These are phyloP conservation scores for Sitobion miscanthi DNA, from an alignment of 1,140 invertebrate species.

Conservation along the genomic window DNA sequence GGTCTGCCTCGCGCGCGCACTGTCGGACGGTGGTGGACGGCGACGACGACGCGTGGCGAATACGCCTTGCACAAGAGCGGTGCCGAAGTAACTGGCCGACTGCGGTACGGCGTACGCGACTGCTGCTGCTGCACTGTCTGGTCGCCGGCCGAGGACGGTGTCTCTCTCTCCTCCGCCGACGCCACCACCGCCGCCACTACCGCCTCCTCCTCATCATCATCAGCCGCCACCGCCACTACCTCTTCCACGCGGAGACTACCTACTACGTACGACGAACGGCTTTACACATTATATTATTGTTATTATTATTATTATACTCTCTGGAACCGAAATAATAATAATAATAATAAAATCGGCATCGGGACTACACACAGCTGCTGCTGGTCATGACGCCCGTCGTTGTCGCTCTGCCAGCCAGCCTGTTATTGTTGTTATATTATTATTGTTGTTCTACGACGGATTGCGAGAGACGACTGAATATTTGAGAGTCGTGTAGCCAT, in stretches of 20 bases:
- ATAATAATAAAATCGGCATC: conserved; percentile 1
- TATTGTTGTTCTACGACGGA: background rate
- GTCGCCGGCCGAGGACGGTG: conserved; percentile 41
- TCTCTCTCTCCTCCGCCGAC: background rate
- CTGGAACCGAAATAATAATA: background rate
- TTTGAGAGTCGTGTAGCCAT: background rate
- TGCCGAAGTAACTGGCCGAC: conserved; percentile 1
- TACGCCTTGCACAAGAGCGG: background rate
- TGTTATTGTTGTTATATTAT: background rate
- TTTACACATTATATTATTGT: background rate
- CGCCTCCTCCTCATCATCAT: no score
- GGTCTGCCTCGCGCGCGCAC: background rate
- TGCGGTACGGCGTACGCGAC: background rate
- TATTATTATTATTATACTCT: background rate
- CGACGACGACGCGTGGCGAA: background rate
- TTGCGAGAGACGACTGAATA: background rate
- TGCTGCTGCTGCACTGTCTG: conserved; percentile 18
- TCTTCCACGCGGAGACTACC: background rate
- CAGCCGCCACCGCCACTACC: background rate
- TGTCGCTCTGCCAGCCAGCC: background rate
- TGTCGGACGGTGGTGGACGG: background rate
- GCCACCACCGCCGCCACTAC: background rate
- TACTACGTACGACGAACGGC: background rate
- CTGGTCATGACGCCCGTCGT: background rate
- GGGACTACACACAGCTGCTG: background rate